These are phyloP conservation scores for Calameuta filiformis DNA, from an alignment of 2,888 invertebrate genomes.

Conservation along the genomic window DNA sequence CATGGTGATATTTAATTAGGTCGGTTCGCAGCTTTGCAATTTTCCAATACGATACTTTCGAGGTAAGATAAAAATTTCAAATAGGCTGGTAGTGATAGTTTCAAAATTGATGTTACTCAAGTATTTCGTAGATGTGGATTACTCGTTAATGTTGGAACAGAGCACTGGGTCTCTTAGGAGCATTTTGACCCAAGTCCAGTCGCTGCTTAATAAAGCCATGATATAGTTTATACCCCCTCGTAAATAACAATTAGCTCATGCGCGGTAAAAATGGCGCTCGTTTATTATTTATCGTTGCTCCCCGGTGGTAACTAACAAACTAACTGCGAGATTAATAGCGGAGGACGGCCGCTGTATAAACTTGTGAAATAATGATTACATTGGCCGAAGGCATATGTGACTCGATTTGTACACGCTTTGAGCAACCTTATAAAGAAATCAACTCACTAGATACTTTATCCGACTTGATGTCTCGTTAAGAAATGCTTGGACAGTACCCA, in stretches of 20 bases:
- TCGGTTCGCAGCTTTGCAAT: constrained; percentile 1
- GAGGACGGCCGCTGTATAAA: constrained; percentile 42
- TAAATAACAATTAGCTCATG: constrained; percentile 59
- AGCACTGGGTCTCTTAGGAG: not conserved
- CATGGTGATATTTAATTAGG: constrained; percentile 30
- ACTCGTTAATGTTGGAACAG: not conserved
- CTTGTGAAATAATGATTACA: constrained; percentile 49
- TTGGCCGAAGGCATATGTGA: constrained; percentile 28
- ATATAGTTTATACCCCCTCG: constrained; percentile 53
- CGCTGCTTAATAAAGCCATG: constrained; percentile 49
- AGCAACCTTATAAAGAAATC: not conserved
- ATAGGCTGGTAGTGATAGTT: not conserved
- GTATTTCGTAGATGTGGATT: not conserved
- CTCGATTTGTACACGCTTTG: constrained; percentile 38
- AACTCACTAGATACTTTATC: not conserved
- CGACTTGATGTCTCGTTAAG: not conserved
- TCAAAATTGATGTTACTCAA: not conserved
- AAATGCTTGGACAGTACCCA: not conserved
- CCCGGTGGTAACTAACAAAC: constrained; percentile 45
- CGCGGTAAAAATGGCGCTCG: constrained; percentile 45
- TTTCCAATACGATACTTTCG: not conserved
- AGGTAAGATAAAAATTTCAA: not conserved
- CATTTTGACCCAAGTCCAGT: not conserved
- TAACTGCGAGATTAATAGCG: constrained; percentile 55
- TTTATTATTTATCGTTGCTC: constrained; percentile 42